These are phyloP conservation scores for Cataglyphis rosenhaueri DNA, from an alignment of 2,888 invertebrate genomes.

Conservation along the genomic window DNA sequence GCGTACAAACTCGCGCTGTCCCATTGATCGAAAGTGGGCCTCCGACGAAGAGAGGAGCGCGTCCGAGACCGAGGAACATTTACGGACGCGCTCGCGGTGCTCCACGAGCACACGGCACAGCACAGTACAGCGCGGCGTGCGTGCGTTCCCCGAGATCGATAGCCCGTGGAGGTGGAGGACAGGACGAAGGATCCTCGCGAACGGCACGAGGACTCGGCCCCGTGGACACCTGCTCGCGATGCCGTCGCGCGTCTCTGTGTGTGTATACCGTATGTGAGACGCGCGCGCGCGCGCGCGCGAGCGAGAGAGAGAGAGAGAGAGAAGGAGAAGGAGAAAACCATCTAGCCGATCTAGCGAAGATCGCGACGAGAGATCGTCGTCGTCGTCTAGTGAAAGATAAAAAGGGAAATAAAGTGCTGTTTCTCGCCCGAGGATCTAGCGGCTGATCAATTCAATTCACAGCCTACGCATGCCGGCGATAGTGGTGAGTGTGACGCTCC, in stretches of 20 bases:
- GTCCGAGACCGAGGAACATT: conserved; percentile 31
- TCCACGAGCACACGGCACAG: conserved; percentile 3
- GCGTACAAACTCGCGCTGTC: background rate
- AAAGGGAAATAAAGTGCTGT: conserved; percentile 15
- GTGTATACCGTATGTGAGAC: conserved; percentile 30
- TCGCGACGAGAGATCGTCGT: conserved; percentile 35
- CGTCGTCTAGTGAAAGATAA: conserved; percentile 13
- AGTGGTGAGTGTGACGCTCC: conserved; percentile 76
- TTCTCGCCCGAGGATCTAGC: conserved; percentile 56
- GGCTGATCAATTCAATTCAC: conserved; percentile 59
- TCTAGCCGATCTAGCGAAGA: conserved; percentile 20
- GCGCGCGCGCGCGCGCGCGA: conserved; percentile 20
- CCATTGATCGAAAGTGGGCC: conserved; percentile 37
- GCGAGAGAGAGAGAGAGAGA: background rate
- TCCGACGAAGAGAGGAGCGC: conserved; percentile 12
- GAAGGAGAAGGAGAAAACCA: background rate
- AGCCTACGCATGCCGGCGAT: conserved; percentile 80
- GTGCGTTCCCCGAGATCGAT: conserved; percentile 48
- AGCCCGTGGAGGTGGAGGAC: conserved; percentile 39
- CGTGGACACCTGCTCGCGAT: conserved; percentile 56
- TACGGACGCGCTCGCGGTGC: conserved; percentile 45
- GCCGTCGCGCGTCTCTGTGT: conserved; percentile 47
- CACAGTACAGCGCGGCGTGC: conserved; percentile 28
- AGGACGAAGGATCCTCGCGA: conserved; percentile 52
- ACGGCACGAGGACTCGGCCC: conserved; percentile 49